Evolutionary conservation across 2,113 vertebrate species (phyloP).

Genomic region (Phalacrocorax brasilianus): DNA sequence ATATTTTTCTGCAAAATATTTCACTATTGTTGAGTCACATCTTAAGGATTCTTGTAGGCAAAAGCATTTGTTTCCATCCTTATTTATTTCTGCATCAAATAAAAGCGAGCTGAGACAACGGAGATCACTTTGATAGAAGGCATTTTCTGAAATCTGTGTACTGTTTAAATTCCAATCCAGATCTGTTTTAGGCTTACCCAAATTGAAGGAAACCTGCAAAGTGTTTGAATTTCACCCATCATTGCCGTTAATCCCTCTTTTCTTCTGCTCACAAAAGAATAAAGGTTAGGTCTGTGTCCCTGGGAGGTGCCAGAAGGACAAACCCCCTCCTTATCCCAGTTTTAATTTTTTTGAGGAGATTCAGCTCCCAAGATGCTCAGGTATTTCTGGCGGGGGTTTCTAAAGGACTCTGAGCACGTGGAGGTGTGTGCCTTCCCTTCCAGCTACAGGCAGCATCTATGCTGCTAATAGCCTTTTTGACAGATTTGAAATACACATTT

Average conservation of each 20-base stretch:
- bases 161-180: neutral
- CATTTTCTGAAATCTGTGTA: neutral
- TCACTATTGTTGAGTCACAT: neutral
- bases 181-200: neutral
- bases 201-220: neutral
- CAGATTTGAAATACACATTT: neutral
- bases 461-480: neutral
- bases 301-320: neutral
- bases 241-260: slow-evolving; percentile 25
- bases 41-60: neutral
- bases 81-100: neutral
- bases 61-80: neutral
- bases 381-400: neutral
- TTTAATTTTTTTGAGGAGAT: neutral
- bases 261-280: neutral
- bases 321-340: neutral
- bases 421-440: neutral
- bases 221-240: slow-evolving; percentile 18
- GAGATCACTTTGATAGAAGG: neutral
- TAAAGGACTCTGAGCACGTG: neutral
- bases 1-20: neutral
- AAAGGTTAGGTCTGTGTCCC: neutral
- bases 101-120: neutral
- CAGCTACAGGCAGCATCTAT: neutral
- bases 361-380: neutral